Base-by-base conservation (phyloP, 2,888 invertebrate genomes). In the Alloplasta piceator region DNA sequence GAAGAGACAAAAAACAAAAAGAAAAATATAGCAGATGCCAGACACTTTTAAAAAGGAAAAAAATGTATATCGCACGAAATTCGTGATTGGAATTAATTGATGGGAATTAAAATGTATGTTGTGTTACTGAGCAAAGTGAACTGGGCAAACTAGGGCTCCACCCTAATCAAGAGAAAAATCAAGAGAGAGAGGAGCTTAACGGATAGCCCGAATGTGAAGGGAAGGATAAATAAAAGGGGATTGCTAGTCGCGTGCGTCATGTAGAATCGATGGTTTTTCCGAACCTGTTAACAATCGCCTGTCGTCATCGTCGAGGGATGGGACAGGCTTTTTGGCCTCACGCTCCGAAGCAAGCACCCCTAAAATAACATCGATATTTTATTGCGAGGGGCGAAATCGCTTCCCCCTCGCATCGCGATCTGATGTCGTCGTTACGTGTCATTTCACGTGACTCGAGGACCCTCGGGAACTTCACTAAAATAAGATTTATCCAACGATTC, bases 351-450 rank as follows among this genome's bases (percentile, higher is more conserved):
- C 64, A 58, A 16, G 63, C 43, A 63, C 61, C 77, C 46, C 14
- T 38, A 63, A 58, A 46, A 63, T 56, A 26, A 58, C 39, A 48
- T 72, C 60, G 67, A 58, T 46, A 52, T 64, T 78, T 46, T 14
- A 60, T 72, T 72, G 38, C 10, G 2, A 12, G 16, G n/a, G 48
- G 4, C 48, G n/a, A 48, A 48, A 48, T n/a, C 10, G n/a, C 12
- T n/a, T n/a, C 38, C 60, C 50, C 60, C 7, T 43, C 26, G 26
- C 26, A 26, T 26, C 26, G 26, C 26, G 26, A 26, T 26, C 66
- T 66, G 71, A 72, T 72, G 50, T 60, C 60, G 60, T 78, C 66
- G 75, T 80, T 71, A 67, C 75, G 67, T 61, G 75, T 80, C 80
- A 72, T 75, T 79, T 66, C 64, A 64, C 52, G 26, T 58, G 70